Conservation (phyloP, 1,140 invertebrate genomes). For the Dufourea novaeangliae region DNA sequence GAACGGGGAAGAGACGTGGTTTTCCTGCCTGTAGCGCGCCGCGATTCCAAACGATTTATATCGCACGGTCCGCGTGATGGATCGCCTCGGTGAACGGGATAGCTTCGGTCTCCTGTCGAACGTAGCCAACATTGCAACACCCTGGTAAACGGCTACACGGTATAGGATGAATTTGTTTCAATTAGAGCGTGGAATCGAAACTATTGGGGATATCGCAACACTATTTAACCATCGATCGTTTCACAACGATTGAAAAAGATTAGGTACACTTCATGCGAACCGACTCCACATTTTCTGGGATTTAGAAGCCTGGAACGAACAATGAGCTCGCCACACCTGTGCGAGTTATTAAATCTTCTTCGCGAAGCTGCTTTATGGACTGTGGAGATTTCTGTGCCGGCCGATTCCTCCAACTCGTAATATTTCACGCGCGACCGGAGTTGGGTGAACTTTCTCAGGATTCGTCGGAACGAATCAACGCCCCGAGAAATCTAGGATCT, state of each 20-base stretch:
- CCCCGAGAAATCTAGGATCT: neutral
- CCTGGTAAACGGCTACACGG: neutral
- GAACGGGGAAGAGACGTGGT: neutral
- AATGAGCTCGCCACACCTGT: conserved; percentile 18
- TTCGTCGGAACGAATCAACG: conserved; percentile 11
- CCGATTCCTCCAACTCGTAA: neutral
- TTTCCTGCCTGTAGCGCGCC: neutral
- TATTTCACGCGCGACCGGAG: conserved; percentile 8
- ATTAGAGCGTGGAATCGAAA: neutral
- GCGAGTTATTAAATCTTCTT: conserved; percentile 16
- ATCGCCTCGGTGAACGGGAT: too few species aligned
- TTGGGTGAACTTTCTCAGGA: conserved; percentile 7
- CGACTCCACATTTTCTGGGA: neutral
- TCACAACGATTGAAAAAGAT: neutral
- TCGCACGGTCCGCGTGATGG: neutral
- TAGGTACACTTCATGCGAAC: neutral
- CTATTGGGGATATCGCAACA: neutral
- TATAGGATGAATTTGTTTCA: conserved; percentile 6
- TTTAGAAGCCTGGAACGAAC: neutral
- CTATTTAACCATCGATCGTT: neutral
- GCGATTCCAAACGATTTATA: neutral
- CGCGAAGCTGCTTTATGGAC: conserved; percentile 1
- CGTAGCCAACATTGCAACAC: too few species aligned
- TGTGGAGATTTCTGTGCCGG: conserved; percentile 16
- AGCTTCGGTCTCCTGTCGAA: too few species aligned